A percentile compares a stretch with the other conserved stretches of the same genome.
Evolutionary conservation across 2,888 invertebrate genomes (phyloP).

Genomic region (Arrhopalites spinosus): DNA sequence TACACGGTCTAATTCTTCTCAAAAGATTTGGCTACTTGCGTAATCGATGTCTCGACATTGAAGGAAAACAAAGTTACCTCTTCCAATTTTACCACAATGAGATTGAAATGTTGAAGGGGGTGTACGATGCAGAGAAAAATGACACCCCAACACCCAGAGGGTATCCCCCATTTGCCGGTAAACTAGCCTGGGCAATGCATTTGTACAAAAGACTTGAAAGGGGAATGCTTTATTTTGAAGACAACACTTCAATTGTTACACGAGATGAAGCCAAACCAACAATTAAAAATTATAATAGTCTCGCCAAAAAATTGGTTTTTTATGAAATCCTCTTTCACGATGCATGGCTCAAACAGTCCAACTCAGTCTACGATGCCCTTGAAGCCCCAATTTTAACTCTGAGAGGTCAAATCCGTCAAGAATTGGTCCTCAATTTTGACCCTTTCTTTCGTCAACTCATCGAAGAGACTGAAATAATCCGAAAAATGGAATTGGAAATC

Average conservation of each 20-base stretch:
- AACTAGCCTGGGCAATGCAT: constrained; percentile 82
- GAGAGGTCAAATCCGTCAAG: constrained; percentile 54
- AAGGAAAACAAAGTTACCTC: constrained; percentile 47
- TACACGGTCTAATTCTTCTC: constrained; percentile 62
- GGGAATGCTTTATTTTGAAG: constrained; percentile 51
- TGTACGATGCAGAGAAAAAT: constrained; percentile 77
- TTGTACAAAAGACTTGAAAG: constrained; percentile 63
- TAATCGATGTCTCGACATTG: constrained; percentile 61
- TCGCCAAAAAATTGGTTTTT: constrained; percentile 78
- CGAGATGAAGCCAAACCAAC: constrained; percentile 74
- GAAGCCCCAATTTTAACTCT: constrained; percentile 53
- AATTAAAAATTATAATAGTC: constrained; percentile 77
- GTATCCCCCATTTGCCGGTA: constrained; percentile 78
- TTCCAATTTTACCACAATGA: constrained; percentile 55
- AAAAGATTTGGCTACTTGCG: constrained; percentile 72
- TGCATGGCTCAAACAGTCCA: constrained; percentile 60
- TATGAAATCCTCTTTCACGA: constrained; percentile 82
- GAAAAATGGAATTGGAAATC: constrained; percentile 74
- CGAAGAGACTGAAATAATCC: constrained; percentile 80
- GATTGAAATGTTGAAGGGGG: constrained; percentile 55
- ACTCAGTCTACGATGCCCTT: constrained; percentile 51
- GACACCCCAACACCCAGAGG: constrained; percentile 74
- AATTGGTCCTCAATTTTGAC: constrained; percentile 69
- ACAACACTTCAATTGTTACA: constrained; percentile 61
- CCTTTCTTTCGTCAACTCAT: constrained; percentile 64